A percentile compares a stretch with the other conserved stretches of the same genome.
phyloP scores from a whole-genome alignment of 2,888 invertebrate genomes.

The Eilema griseolum region DNA sequence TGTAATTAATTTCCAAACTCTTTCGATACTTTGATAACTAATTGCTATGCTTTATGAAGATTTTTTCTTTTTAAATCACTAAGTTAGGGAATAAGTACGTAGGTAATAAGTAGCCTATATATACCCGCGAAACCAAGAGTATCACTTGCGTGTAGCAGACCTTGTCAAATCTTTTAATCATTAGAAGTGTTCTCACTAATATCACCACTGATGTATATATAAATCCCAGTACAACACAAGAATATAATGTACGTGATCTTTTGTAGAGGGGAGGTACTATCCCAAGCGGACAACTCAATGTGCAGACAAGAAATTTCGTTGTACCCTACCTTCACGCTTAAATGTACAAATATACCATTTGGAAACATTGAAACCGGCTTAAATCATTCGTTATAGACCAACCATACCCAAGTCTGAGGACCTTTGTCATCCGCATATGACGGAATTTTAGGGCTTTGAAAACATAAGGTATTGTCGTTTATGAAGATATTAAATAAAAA shows the following conservation, averaged over 20 bases:
- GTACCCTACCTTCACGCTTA: constrained; percentile 4
- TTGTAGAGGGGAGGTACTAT: background rate
- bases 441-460: constrained; percentile 7
- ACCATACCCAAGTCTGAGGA: background rate
- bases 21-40: too few species aligned
- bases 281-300: background rate
- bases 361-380: background rate
- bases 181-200: background rate
- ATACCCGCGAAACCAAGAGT: background rate
- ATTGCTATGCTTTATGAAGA: too few species aligned
- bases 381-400: background rate
- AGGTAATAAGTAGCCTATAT: background rate
- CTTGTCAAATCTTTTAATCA: background rate
- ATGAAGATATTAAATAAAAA: constrained; percentile 10
- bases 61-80: too few species aligned
- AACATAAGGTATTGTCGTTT: constrained; percentile 5
- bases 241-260: background rate
- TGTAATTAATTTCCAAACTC: too few species aligned
- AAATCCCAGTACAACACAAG: background rate
- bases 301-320: background rate
- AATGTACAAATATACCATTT: constrained; percentile 3
- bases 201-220: background rate
- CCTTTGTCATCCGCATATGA: constrained; percentile 10
- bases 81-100: background rate
- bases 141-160: too few species aligned